phyloP scores from a whole-genome alignment of 1,140 invertebrate genomes.

The Asbolus verrucosus region DNA sequence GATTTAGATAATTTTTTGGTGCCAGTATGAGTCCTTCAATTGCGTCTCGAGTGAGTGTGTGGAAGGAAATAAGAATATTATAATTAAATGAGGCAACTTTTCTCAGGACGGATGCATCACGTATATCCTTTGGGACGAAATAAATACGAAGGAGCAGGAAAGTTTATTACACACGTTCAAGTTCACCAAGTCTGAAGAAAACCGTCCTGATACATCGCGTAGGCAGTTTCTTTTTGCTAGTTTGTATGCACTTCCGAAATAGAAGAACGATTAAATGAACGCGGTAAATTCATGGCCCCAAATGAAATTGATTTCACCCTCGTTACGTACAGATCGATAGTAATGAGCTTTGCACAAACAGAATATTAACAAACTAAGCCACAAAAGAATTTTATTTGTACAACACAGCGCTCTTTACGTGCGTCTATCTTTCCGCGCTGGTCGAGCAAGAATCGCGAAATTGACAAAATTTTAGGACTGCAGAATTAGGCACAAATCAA shows the following conservation, averaged over 20 bases:
- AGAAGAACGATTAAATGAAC: not conserved
- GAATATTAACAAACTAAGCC: constrained; percentile 2
- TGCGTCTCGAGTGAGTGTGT: not conserved
- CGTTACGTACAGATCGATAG: constrained; percentile 8
- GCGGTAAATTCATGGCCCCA: not conserved
- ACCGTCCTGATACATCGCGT: constrained; percentile 12
- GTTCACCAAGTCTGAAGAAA: not conserved
- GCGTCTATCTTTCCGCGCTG: not conserved
- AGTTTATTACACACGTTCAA: constrained; percentile 31
- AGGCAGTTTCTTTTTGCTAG: constrained; percentile 16
- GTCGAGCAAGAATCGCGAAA: no score
- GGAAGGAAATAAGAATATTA: constrained; percentile 22
- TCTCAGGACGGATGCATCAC: constrained; percentile 29
- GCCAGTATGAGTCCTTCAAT: not conserved
- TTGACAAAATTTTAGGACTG: no score
- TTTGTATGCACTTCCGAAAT: constrained; percentile 23
- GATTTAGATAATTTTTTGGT: constrained; percentile 5
- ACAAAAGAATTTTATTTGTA: not conserved
- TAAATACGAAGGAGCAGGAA: constrained; percentile 5
- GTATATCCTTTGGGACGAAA: constrained; percentile 27
- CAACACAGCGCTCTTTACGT: no score
- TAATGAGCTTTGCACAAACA: not conserved
- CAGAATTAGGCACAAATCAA: no score
- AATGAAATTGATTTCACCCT: constrained; percentile 12
- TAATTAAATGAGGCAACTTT: constrained; percentile 43